phyloP scores from a whole-genome alignment of 1,140 invertebrate species.

The Zophobas atratus region DNA sequence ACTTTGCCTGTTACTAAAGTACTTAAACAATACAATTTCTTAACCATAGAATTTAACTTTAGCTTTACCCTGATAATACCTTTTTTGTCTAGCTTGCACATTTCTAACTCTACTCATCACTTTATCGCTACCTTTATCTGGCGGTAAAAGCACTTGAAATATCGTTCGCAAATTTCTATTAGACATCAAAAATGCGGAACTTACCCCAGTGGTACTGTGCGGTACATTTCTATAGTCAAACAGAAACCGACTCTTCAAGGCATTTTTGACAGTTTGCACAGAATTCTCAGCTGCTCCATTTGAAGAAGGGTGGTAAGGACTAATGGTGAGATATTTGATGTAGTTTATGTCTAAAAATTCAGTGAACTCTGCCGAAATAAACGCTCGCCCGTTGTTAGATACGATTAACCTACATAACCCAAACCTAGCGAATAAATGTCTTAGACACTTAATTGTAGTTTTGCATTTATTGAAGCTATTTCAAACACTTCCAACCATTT shows the following conservation, averaged over 20 bases:
- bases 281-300: conserved; percentile 48
- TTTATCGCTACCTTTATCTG: background rate
- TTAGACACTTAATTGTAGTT: conserved; percentile 49
- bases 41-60: background rate
- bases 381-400: conserved; percentile 55
- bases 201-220: background rate
- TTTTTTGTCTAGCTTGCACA: background rate
- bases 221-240: background rate
- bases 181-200: background rate
- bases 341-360: conserved; percentile 51
- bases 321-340: conserved; percentile 54
- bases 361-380: conserved; percentile 44
- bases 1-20: background rate
- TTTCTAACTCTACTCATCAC: background rate
- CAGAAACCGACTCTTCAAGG: background rate
- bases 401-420: conserved; percentile 57
- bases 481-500: conserved; percentile 62
- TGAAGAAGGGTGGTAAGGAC: conserved; percentile 52
- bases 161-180: background rate
- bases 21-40: background rate
- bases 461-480: conserved; percentile 39
- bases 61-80: background rate
- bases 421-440: conserved; percentile 50
- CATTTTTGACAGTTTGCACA: conserved; percentile 15
- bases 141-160: no score